Percentiles rank a stretch among this genome's conserved stretches.
Evolutionary conservation across 2,888 invertebrate genomes (phyloP).

Genomic region (Phyllotreta cruciferae): DNA sequence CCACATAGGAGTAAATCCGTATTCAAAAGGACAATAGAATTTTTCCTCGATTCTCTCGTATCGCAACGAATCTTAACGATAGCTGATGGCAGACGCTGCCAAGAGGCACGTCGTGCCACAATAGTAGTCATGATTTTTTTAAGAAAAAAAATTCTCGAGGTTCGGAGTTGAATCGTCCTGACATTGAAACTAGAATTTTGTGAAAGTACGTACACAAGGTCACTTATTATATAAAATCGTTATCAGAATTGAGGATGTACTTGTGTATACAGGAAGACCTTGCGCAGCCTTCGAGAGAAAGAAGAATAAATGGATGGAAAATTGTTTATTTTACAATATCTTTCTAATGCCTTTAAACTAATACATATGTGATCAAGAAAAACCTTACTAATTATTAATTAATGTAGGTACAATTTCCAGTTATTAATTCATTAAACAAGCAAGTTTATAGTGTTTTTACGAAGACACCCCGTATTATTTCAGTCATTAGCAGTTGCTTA

Average conservation of each 20-base stretch:
- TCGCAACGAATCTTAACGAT: constrained; percentile 2
- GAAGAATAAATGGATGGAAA: background rate
- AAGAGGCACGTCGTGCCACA: constrained; percentile 7
- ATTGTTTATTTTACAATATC: background rate
- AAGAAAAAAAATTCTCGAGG: constrained; percentile 27
- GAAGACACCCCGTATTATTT: constrained; percentile 10
- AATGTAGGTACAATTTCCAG: too few species aligned
- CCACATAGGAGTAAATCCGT: too few species aligned
- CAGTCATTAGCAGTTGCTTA: constrained; percentile 15
- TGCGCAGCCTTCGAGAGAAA: too few species aligned
- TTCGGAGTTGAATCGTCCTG: constrained; percentile 34
- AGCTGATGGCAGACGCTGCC: background rate
- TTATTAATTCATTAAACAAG: too few species aligned
- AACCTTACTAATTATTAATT: too few species aligned
- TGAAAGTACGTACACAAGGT: constrained; percentile 38
- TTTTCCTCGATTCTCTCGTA: background rate
- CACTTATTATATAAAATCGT: constrained; percentile 33
- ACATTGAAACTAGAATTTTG: constrained; percentile 39
- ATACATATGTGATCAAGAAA: too few species aligned
- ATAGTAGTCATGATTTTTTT: constrained; percentile 22
- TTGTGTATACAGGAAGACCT: background rate
- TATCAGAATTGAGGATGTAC: constrained; percentile 31
- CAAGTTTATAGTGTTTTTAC: background rate
- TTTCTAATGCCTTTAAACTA: too few species aligned
- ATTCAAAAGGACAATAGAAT: background rate